Base-by-base conservation (phyloP, 1,140 invertebrate genomes). In the Diorhabda elongata region DNA sequence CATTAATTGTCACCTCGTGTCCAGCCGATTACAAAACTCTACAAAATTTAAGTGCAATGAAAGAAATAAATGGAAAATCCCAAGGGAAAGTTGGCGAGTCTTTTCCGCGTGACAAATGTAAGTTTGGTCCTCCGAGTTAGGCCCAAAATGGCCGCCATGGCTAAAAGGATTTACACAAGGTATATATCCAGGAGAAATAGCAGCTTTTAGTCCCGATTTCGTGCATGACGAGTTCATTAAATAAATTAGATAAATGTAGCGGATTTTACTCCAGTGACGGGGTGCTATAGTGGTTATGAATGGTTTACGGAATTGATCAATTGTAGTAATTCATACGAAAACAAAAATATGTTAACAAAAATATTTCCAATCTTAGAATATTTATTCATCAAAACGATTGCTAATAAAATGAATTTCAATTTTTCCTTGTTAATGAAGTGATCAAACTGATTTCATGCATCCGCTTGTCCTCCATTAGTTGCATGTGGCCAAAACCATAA, bases 171-270 rank as follows among this genome's bases (percentile, higher is more conserved):
- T 52, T 75, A 75, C 64, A 45, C 44, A 47, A 70, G 72, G 70
- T 75, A 75, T 72, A 73, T 66, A 68, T 71, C 68, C 65, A 65
- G 66, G 58, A 52, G 47, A 52, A 8, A 52, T 52, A 52, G 47
- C 42, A 60, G 67, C 66, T 70, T 64, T 67, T 70, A 72, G 66
- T 69, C 67, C 61, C 69, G 71, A 73, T 73, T 76, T 76, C 66
- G 71, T 73, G 72, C 73, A 76, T 75, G 75, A 76, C 70, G 71
- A 73, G 70, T 76, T 75, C 74, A 76, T 76, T 74, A 76, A 74
- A 73, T 73, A 68, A 75, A 75, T 75, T 73, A 70, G 56, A 64
- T 57, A 61, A 71, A 57, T 69, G 63, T 44, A 45, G 57, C 44
- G 65, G 42, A 44, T 41, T 3, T 52, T 52, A n/a, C 6, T 3